Evolutionary conservation across 2,113 vertebrate species (phyloP).

Genomic region (Pyrgilauda ruficollis): DNA sequence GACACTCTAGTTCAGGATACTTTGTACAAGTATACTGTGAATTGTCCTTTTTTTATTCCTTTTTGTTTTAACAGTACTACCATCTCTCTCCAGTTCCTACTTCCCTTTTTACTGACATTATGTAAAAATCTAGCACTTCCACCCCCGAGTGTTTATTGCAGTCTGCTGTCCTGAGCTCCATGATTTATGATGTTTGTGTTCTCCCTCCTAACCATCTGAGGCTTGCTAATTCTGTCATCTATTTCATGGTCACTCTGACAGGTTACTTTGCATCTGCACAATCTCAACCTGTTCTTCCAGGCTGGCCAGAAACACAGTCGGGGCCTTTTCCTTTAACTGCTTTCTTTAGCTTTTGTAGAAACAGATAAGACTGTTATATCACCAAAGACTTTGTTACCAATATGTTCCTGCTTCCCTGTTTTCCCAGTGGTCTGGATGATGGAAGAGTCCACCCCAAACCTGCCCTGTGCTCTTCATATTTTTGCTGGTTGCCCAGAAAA

Average conservation of each 20-base stretch:
- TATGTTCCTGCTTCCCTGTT: neutral
- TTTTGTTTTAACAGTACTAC: neutral
- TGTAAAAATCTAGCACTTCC: neutral
- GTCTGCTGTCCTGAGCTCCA: neutral
- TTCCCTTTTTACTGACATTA: neutral
- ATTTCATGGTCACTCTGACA: neutral
- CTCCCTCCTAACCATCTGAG: neutral
- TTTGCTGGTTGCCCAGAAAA: neutral
- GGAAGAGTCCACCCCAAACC: neutral
- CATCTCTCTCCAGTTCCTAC: neutral
- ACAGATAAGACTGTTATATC: neutral
- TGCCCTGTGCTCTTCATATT: neutral
- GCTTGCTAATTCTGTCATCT: neutral
- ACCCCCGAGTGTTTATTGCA: neutral
- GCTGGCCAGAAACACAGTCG: neutral
- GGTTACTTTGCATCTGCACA: neutral
- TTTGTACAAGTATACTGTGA: neutral
- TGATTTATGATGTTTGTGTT: slow-evolving; percentile 9
- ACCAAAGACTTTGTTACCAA: neutral
- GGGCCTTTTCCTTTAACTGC: neutral
- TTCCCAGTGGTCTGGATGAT: neutral
- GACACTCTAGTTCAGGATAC: neutral
- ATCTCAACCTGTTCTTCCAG: neutral
- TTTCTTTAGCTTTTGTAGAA: neutral
- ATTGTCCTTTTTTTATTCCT: neutral